Evolutionary conservation across 2,888 invertebrate genomes (phyloP).

Genomic region (Leucania comma): DNA sequence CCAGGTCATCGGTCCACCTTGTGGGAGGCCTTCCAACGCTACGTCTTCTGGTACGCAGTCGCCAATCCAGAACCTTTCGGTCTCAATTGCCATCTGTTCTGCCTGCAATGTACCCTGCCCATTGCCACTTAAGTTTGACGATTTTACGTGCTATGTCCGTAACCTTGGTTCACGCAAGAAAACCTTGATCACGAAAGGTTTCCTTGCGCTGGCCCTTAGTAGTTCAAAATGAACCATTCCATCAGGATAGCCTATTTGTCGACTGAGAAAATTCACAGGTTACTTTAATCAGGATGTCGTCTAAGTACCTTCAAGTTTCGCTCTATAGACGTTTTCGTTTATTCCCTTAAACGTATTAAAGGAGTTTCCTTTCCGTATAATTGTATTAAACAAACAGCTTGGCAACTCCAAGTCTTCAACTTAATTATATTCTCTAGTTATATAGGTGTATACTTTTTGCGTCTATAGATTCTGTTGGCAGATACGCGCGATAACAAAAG

Average conservation of each 20-base stretch:
- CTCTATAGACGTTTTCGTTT: constrained; percentile 41
- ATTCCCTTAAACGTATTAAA: constrained; percentile 49
- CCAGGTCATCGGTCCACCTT: too few relatives aligned
- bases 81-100: too few relatives aligned
- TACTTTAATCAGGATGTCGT: constrained; percentile 16
- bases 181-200: too few relatives aligned
- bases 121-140: too few relatives aligned
- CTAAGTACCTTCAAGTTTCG: constrained; percentile 9
- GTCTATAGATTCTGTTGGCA: constrained; percentile 48
- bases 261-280: constrained; percentile 8
- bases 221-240: background rate
- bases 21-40: too few relatives aligned
- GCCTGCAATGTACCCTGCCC: too few relatives aligned
- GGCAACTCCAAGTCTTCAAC: constrained; percentile 48
- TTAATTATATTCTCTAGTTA: constrained; percentile 46
- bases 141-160: too few relatives aligned
- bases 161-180: too few relatives aligned
- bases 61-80: too few relatives aligned
- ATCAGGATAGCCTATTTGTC: background rate
- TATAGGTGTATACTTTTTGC: constrained; percentile 43
- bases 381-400: constrained; percentile 52
- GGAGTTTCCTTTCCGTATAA: constrained; percentile 49
- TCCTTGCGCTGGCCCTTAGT: too few relatives aligned
- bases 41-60: too few relatives aligned
- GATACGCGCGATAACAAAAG: constrained; percentile 63